Conservation (phyloP, 2,888 invertebrate genomes). For the Trilocha varians region DNA sequence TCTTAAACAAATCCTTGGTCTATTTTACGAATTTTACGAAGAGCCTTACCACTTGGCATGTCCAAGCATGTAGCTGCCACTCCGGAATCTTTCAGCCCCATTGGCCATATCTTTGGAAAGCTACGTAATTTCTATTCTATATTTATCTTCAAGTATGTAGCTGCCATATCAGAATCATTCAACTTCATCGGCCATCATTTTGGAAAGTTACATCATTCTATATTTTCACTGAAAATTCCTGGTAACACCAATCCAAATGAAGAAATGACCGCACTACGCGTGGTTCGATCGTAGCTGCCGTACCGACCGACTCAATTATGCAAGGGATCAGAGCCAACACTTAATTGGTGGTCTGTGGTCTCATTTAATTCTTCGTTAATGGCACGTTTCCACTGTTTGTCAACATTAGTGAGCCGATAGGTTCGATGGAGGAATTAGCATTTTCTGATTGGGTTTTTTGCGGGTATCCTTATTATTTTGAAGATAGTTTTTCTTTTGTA, state of each 20-base stretch:
- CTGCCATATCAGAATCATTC: too few species aligned
- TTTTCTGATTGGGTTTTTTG: constrained; percentile 10
- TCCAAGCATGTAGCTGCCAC: too few species aligned
- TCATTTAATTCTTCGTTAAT: constrained; percentile 26
- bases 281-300: constrained; percentile 7
- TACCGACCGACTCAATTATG: constrained; percentile 25
- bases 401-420: constrained; percentile 13
- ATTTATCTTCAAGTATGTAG: too few species aligned
- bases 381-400: constrained; percentile 13
- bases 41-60: too few species aligned
- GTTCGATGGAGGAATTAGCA: constrained; percentile 1
- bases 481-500: constrained; percentile 2
- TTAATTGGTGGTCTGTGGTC: constrained; percentile 28
- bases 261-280: constrained; percentile 5
- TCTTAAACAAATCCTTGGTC: too few species aligned
- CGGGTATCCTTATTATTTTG: too few species aligned
- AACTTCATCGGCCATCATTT: too few species aligned
- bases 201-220: too few species aligned
- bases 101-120: too few species aligned
- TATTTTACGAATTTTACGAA: too few species aligned
- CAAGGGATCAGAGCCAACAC: constrained; percentile 25
- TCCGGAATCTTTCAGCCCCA: too few species aligned
- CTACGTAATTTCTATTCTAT: too few species aligned
- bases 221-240: not conserved
- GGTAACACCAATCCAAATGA: constrained; percentile 3